A percentile compares a stretch with the other conserved stretches of the same genome.
Evolutionary conservation across 1,140 invertebrate species (phyloP).

Genomic region (Cydia fagiglandana): DNA sequence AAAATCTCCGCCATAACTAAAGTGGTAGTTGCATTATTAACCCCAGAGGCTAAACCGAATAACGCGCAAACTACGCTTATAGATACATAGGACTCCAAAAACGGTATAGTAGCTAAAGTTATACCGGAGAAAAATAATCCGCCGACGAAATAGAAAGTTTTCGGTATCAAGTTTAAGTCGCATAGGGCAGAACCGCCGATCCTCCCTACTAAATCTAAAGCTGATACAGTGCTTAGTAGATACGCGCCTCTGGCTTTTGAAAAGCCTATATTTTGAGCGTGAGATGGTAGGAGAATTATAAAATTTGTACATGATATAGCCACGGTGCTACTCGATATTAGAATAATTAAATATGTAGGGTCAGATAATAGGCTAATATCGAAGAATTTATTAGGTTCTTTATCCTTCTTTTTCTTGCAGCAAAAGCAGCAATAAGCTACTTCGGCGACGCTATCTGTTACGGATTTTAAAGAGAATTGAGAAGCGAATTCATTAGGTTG

Average conservation of each 20-base stretch:
- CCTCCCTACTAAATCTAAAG: constrained; percentile 88
- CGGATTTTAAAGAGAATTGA: constrained; percentile 86
- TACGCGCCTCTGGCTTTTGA: constrained; percentile 84
- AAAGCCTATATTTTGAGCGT: constrained; percentile 85
- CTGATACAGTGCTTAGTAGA: constrained; percentile 87
- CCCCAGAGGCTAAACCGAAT: constrained; percentile 89
- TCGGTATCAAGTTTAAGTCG: constrained; percentile 86
- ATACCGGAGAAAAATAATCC: constrained; percentile 88
- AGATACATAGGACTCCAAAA: constrained; percentile 79
- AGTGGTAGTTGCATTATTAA: constrained; percentile 91
- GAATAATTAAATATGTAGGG: constrained; percentile 88
- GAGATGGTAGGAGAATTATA: constrained; percentile 87
- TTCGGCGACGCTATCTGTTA: constrained; percentile 79
- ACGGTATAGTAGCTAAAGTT: constrained; percentile 84
- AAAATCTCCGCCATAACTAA: constrained; percentile 92
- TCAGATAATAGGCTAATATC: constrained; percentile 86
- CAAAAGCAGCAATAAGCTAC: constrained; percentile 72
- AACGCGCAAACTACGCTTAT: constrained; percentile 85
- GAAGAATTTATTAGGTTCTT: constrained; percentile 83
- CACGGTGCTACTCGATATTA: constrained; percentile 90
- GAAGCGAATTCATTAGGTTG: constrained; percentile 86
- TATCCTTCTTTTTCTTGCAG: constrained; percentile 66
- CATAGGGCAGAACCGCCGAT: constrained; percentile 90
- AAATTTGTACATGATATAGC: constrained; percentile 93
- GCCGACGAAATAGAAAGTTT: constrained; percentile 89